A percentile compares a stretch with the other conserved stretches of the same genome.
Conservation (phyloP, 2,113 vertebrate species). For the Irena cyanogastra region DNA sequence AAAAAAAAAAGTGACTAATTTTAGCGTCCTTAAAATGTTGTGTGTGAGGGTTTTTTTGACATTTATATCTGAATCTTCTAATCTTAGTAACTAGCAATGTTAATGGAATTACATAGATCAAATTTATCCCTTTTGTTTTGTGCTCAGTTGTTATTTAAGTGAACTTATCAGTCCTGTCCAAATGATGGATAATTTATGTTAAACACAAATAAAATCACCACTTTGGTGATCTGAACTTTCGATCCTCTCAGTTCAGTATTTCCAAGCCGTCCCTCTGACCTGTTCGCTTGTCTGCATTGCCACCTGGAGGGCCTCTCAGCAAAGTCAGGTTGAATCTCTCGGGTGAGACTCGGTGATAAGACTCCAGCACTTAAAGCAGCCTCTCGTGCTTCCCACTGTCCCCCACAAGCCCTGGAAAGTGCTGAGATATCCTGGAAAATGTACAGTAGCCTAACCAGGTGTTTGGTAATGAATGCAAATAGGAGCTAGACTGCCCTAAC, state of each 20-base stretch:
- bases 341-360: background rate
- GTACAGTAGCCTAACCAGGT: background rate
- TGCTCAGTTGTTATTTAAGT: background rate
- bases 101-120: background rate
- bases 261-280: background rate
- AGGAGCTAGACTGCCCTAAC: background rate
- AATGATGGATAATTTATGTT: background rate
- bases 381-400: background rate
- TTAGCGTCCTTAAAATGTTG: background rate
- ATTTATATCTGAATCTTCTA: background rate
- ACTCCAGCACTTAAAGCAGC: background rate
- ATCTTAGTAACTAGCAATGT: background rate
- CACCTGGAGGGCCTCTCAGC: slow-evolving; percentile 49
- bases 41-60: background rate
- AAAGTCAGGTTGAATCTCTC: slow-evolving; percentile 12
- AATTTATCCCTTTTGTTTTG: background rate
- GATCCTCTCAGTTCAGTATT: background rate
- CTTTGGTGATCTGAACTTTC: background rate
- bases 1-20: background rate
- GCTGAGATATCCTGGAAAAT: background rate
- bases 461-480: background rate
- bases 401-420: background rate
- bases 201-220: background rate
- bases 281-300: slow-evolving; percentile 57
- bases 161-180: background rate